Evolutionary conservation across 2,888 invertebrate genomes (phyloP).

Genomic region (Suillia variegata): DNA sequence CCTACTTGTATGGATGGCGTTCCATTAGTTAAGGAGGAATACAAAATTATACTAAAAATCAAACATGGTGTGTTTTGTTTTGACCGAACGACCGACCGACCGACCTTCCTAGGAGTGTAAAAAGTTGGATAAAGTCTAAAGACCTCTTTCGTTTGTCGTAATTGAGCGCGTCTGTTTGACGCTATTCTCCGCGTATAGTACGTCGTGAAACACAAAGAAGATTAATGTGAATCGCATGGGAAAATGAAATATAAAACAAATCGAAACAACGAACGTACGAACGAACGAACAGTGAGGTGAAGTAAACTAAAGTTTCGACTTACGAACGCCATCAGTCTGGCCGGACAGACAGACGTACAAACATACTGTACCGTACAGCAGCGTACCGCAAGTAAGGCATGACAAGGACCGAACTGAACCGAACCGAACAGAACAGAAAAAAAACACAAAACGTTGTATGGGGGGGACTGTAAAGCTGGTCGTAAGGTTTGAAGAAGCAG

Average conservation of each 20-base stretch:
- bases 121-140: not conserved
- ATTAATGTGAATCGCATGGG: constrained; percentile 5
- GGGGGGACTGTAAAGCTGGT: too few species aligned
- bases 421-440: not conserved
- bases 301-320: not conserved
- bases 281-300: not conserved
- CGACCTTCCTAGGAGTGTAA: not conserved
- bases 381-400: too few species aligned
- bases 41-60: too few species aligned
- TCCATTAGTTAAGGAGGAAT: too few species aligned
- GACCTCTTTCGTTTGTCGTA: not conserved
- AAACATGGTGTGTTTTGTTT: too few species aligned
- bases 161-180: not conserved
- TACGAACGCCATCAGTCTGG: too few species aligned
- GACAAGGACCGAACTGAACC: too few species aligned
- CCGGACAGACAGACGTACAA: not conserved
- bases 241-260: constrained; percentile 4
- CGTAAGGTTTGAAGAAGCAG: too few species aligned
- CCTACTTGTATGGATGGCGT: too few species aligned
- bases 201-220: constrained; percentile 2
- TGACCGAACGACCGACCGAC: too few species aligned
- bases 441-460: constrained; percentile 15
- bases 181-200: not conserved
- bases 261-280: not conserved
- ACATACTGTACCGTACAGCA: too few species aligned